Evolutionary conservation across 2,888 invertebrate genomes (phyloP), one percentile per base, ranked within the genome.

Genomic region (Mylabris sibirica): DNA sequence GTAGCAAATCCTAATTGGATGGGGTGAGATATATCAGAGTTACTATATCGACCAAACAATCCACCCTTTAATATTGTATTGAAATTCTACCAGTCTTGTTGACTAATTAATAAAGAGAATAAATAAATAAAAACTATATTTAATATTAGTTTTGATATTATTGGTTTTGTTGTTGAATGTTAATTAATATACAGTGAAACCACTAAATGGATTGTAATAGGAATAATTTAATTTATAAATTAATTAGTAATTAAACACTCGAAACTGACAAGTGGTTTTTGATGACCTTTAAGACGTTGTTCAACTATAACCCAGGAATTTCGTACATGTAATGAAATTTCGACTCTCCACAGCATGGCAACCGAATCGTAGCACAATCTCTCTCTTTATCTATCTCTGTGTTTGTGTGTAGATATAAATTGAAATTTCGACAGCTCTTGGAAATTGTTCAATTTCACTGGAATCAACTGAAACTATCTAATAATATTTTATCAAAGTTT

Each of bases 271-370:
- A 76, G 76, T 74, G 75, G 73, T 73, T 70, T 49, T 75, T 65
- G 69, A 75, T 76, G 76, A 75, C 76, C 76, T 76, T 75, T 74
- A 75, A 75, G 75, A 74, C 70, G 71, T 63, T 71, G 20, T 49
- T 67, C 66, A 73, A 60, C 65, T 68, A 70, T 61, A 65, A 59
- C 20, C 69, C 64, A 66, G 75, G 76, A 74, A 76, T 76, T 73
- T 68, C 66, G 44, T 44, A 44, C 44, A 70, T 49, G 66, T 79
- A 79, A 79, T 79, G 78, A 77, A 79, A 78, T 78, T 78, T 78
- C 74, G 64, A 74, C 74, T 74, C 76, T 74, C 30, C 8, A n/a
- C n/a, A 73, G 68, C 75, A 70, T 64, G 71, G 68, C 73, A 70
- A 72, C 74, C 65, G 69, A 68, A 65, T 69, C 63, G 70, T 66